These are phyloP conservation scores for Akabosia matsudoensis DNA, from an alignment of 1,140 invertebrate species.

Conservation along the genomic window DNA sequence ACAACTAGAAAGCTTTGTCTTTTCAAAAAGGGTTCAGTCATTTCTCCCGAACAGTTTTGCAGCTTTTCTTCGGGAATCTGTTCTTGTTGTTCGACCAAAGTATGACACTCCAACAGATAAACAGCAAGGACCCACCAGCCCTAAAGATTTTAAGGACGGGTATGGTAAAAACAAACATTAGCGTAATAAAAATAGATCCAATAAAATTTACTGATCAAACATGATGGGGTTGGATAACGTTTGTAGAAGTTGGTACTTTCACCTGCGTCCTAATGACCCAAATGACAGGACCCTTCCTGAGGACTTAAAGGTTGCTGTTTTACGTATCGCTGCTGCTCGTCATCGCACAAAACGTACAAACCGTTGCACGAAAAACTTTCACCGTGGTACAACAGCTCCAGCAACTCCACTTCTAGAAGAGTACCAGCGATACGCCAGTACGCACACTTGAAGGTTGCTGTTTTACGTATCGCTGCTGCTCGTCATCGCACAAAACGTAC, in stretches of 20 bases:
- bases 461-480: slow-evolving; percentile 33
- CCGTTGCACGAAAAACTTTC: slow-evolving; percentile 37
- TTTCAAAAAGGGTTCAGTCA: slow-evolving; percentile 44
- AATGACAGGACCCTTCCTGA: slow-evolving; percentile 44
- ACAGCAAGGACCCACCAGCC: not conserved
- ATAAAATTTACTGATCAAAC: no score
- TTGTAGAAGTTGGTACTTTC: slow-evolving; percentile 31
- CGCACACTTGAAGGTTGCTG: slow-evolving; percentile 40
- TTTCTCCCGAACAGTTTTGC: slow-evolving; percentile 40
- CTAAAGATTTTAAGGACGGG: slow-evolving; percentile 9
- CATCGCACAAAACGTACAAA: slow-evolving; percentile 37
- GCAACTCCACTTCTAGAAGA: slow-evolving; percentile 15
- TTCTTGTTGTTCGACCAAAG: slow-evolving; percentile 34
- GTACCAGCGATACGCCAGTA: slow-evolving; percentile 9
- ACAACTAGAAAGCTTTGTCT: slow-evolving; percentile 45
- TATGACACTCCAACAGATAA: not conserved
- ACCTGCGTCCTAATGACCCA: slow-evolving; percentile 42
- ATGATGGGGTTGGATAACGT: not conserved
- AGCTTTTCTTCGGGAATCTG: slow-evolving; percentile 39
- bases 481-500: slow-evolving; percentile 35
- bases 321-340: slow-evolving; percentile 31
- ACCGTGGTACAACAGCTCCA: not conserved
- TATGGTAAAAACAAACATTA: not conserved
- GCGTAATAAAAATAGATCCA: no score
- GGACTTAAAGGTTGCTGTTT: slow-evolving; percentile 38